Evolutionary conservation across 1,140 invertebrate genomes (phyloP), one percentile per base, ranked within the genome.

Genomic region (Gyrodactylus bullatarudis): DNA sequence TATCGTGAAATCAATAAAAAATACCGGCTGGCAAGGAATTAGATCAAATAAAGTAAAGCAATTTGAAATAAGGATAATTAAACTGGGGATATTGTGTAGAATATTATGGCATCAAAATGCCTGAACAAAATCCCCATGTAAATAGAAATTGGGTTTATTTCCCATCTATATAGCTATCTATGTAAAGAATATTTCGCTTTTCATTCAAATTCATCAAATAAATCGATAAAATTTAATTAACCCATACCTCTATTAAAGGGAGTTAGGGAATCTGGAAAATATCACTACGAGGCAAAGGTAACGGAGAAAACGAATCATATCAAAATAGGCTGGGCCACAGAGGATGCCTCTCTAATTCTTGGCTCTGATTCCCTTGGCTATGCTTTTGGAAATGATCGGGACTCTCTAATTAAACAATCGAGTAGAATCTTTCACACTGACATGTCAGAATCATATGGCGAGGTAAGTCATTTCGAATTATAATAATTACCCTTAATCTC

Each of bases 241-340:
- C n/a, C n/a, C n/a, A n/a, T n/a, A n/a, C n/a, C n/a, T n/a, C n/a
- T n/a, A n/a, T 54, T 54, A n/a, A 16, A 73, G 72, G 72, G 72
- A 23, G 34, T 73, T 20, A 73, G 27, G n/a, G 26, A 26, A 22
- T 20, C 24, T 69, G 72, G 72, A 68, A 68, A 69, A 26, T 73
- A 68, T 69, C 26, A 73, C n/a, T 73, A 24, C 20, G 72, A 73
- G 25, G 26, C 26, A 24, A 69, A 1, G 21, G 20, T 26, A 23
- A 1, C 27, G 16, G 72, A 73, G 72, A 1, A 1, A 20, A n/a
- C 22, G 1, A 26, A 26, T 20, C 26, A 24, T 8, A 26, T 23
- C 26, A 2, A 26, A 16, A 26, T 73, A 2, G 72, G 72, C 26
- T 73, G 72, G 72, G n/a, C 72, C 20, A 73, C 72, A 21, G 72